Conservation (phyloP, 2,888 invertebrate species). For the Nebria brevicollis region DNA sequence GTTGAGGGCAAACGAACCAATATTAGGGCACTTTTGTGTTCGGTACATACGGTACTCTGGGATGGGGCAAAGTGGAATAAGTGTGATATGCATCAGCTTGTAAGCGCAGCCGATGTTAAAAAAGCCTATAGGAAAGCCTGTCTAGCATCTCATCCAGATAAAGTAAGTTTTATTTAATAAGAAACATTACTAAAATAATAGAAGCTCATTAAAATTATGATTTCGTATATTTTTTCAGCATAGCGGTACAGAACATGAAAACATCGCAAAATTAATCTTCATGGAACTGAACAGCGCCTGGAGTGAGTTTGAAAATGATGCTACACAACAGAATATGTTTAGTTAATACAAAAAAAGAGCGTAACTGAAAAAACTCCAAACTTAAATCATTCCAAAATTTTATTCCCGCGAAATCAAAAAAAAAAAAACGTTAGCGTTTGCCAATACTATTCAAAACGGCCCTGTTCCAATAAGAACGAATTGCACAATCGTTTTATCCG, state of each 20-base stretch:
- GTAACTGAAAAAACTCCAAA: neutral
- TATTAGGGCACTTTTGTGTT: slow-evolving; percentile 93
- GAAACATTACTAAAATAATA: too few species aligned
- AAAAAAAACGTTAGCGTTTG: neutral
- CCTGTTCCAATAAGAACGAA: neutral
- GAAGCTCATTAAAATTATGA: neutral
- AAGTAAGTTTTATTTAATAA: slow-evolving; percentile 69
- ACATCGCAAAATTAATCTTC: slow-evolving; percentile 95
- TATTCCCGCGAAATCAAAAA: too few species aligned
- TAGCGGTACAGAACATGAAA: slow-evolving; percentile 91
- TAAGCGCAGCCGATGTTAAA: slow-evolving; percentile 93
- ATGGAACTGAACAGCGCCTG: slow-evolving; percentile 99
- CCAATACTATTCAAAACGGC: neutral
- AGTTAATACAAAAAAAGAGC: slow-evolving; percentile 3
- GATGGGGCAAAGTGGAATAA: slow-evolving; percentile 92
- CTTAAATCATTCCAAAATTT: neutral
- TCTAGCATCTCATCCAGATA: slow-evolving; percentile 97
- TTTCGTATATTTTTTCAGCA: slow-evolving; percentile 70
- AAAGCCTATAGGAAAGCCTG: slow-evolving; percentile 96
- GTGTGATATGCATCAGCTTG: slow-evolving; percentile 94
- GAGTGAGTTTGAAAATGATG: slow-evolving; percentile 94
- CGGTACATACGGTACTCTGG: slow-evolving; percentile 94
- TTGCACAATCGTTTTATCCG: neutral
- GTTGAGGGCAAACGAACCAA: slow-evolving; percentile 96
- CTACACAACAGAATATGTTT: slow-evolving; percentile 82